Evolutionary conservation across 1,140 invertebrate species (phyloP), one percentile per base, ranked within the genome.

Genomic region (Psilanteris sp.): DNA sequence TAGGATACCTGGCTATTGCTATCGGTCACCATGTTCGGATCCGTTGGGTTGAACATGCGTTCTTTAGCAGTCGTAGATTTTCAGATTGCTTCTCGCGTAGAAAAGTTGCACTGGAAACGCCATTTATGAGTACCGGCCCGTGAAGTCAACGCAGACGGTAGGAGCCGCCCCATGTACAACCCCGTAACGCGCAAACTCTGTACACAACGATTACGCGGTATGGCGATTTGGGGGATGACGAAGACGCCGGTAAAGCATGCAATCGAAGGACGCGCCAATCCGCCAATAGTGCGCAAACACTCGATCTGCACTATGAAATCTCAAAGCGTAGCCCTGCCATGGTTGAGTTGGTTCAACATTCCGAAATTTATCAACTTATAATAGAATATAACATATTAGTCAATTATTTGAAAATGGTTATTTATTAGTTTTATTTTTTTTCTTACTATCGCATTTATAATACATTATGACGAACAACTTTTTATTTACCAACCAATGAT

Each of bases 1-100:
- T n/a, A 59, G 5, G 13, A 31, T 87, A 87, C 86, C 86, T 87
- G 85, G 52, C 77, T 85, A 3, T 79, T 77, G 74, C 59, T 84
- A 64, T 87, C 86, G 66, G 85, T 86, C 50, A 87, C 85, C 86
- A 87, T 87, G 32, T 48, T 76, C 57, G 57, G 27, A 11, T 39
- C 32, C 50, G 13, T 6, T 29, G 36, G 32, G 5, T 67, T 8
- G 32, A 24, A 7, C 37, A 41, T 36, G 11, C 37, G 24, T 20
- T 22, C 1, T 26, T 31, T 34, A 15, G 54, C 16, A 11, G 29
- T 50, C 7, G 34, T 31, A 14, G 24, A 7, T 7, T 10, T n/a
- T 15, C 13, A 9, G 20, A 13, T 4, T 26, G 61, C 27, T 10
- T 5, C 26, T 48, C 48, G 15, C 15, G 54, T 70, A 66, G 67